Evolutionary conservation across 2,888 invertebrate species (phyloP), one percentile per base, ranked within the genome.

Genomic region (Peribatodes rhomboidaria): DNA sequence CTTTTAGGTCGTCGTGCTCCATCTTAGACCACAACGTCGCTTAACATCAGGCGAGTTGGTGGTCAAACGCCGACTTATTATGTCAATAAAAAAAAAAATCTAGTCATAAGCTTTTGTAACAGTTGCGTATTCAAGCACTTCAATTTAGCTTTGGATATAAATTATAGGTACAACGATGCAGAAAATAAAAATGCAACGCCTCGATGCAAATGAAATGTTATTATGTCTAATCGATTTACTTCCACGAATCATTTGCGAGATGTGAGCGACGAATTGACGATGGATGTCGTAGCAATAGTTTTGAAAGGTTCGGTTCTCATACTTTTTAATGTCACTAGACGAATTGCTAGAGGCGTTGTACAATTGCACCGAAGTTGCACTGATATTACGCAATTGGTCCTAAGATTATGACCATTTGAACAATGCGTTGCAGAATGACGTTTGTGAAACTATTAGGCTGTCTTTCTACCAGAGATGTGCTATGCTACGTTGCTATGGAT

Each of bases 251-350:
- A 65, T 59, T 65, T 65, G 67, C 72, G 65, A 73, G 69, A 73
- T 72, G 67, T 65, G 73, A 77, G 74, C 76, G 70, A 80, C 77
- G 79, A 84, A 87, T 84, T 72, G 68, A 61, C 73, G 72, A 77
- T 79, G 74, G 83, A 80, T 87, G 86, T 86, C 88, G 79, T 79
- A 85, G 80, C 78, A 78, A 82, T 75, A 75, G 65, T 76, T 80
- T 76, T 77, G 70, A 92, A 92, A 92, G 92, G 92, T 92, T 89
- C 59, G 67, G 84, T 89, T 92, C 92, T 87, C 92, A 92, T 87
- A 90, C 80, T 87, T 87, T 88, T 87, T 90, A 92, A 92, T 91
- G 89, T 89, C 92, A 90, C 84, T 87, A 78, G 83, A 75, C 56
- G 35, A 55, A 42, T 62, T 77, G 81, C 83, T 79, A 71, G 81